A percentile compares a stretch with the other conserved stretches of the same genome.
Evolutionary conservation across 1,140 invertebrate genomes (phyloP).

Genomic region (Megalopta genalis): DNA sequence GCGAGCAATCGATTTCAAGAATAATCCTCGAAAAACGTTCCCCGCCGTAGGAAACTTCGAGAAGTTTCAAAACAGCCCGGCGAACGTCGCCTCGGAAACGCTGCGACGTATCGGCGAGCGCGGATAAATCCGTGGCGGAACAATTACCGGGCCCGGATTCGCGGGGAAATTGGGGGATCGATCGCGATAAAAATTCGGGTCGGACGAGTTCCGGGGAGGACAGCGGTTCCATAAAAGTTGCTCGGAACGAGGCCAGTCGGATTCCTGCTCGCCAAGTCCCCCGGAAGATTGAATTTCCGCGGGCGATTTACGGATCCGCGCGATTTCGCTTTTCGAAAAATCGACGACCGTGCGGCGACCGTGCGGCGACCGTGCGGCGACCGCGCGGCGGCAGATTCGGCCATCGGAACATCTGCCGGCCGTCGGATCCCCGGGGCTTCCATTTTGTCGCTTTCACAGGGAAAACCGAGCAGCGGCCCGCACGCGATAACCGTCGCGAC

Average conservation of each 20-base stretch:
- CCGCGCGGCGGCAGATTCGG: neutral
- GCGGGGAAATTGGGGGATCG: neutral
- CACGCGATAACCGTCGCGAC: slow-evolving; percentile 14
- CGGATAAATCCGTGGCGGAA: too few species aligned
- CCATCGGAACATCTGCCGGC: slow-evolving; percentile 24
- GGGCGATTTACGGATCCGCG: neutral
- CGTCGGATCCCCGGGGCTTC: neutral
- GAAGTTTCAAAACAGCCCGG: too few species aligned
- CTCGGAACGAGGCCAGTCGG: neutral
- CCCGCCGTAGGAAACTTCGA: too few species aligned
- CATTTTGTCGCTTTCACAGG: slow-evolving; percentile 18
- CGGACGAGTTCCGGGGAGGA: neutral
- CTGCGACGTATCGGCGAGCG: too few species aligned
- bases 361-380: too few species aligned
- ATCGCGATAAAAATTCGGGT: neutral
- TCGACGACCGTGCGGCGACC: neutral
- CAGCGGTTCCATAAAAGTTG: neutral
- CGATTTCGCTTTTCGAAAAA: slow-evolving; percentile 8
- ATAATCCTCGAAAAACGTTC: too few species aligned
- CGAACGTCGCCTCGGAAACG: too few species aligned
- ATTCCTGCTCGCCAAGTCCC: neutral
- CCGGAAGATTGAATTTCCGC: neutral
- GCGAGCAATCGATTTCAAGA: too few species aligned
- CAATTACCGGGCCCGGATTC: neutral
- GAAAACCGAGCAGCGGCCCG: neutral